Evolutionary conservation across 2,113 vertebrate species (phyloP).

Genomic region (Cepphus grylle): DNA sequence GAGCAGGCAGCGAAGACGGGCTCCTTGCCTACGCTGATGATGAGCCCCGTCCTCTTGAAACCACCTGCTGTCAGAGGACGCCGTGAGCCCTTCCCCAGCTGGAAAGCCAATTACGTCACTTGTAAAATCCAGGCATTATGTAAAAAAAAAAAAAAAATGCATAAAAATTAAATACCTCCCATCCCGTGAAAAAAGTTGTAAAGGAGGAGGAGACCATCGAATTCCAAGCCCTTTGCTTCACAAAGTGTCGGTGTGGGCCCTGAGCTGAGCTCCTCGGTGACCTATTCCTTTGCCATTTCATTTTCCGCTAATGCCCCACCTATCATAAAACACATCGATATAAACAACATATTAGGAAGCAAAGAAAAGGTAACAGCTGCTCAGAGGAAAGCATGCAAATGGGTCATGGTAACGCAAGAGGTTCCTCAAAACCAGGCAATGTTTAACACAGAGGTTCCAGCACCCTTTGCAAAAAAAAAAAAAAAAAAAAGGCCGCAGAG

Average conservation of each 20-base stretch:
- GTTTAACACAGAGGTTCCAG: neutral
- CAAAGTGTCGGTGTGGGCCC: constrained; percentile 45
- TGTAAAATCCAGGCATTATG: neutral
- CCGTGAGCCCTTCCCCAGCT: neutral
- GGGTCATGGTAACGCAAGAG: neutral
- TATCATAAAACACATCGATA: neutral
- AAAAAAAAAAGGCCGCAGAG: neutral
- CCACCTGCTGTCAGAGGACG: neutral
- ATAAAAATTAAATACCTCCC: constrained; percentile 22
- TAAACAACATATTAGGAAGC: neutral
- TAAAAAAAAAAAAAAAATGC: neutral
- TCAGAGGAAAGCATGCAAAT: neutral
- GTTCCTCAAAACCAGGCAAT: neutral
- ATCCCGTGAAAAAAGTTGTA: constrained; percentile 71
- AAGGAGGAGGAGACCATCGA: constrained; percentile 62
- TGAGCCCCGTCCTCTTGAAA: neutral
- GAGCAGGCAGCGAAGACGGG: no score
- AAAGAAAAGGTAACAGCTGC: neutral
- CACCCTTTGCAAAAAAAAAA: neutral
- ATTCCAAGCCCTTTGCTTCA: constrained; percentile 69
- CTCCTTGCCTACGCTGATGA: neutral
- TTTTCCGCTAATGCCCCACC: constrained; percentile 64
- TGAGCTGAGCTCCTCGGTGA: constrained; percentile 58
- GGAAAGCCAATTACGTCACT: no score
- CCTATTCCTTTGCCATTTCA: constrained; percentile 64